Evolutionary conservation across 2,113 vertebrate genomes (phyloP).

Genomic region (Tragelaphus scriptus): DNA sequence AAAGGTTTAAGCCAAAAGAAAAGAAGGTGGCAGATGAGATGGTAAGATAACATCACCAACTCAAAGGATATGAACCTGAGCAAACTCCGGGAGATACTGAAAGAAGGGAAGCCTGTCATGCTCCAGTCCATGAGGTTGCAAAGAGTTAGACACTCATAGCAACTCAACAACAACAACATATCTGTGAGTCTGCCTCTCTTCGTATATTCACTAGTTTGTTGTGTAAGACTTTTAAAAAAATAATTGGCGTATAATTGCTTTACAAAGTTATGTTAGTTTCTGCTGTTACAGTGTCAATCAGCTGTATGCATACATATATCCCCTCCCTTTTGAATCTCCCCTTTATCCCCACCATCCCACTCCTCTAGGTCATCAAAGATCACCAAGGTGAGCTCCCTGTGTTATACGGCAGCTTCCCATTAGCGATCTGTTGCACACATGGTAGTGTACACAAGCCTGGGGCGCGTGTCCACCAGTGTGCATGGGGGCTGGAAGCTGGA

Average conservation of each 20-base stretch:
- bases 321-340: not conserved
- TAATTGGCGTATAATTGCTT: not conserved
- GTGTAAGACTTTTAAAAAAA: not conserved
- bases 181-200: not conserved
- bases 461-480: not conserved
- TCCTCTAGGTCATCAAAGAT: not conserved
- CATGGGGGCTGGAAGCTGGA: not conserved
- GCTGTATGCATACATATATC: not conserved
- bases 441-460: not conserved
- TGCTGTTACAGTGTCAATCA: not conserved
- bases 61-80: not conserved
- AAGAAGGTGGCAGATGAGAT: not conserved
- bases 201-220: not conserved
- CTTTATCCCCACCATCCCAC: not conserved
- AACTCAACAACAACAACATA: not conserved
- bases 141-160: not conserved
- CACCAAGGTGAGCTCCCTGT: not conserved
- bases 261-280: not conserved
- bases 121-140: not conserved
- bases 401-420: not conserved
- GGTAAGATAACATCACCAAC: not conserved
- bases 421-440: not conserved
- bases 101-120: not conserved
- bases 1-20: not conserved
- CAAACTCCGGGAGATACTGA: not conserved